phyloP scores from a whole-genome alignment of 1,140 invertebrate genomes.

The Agrypnia vestita region DNA sequence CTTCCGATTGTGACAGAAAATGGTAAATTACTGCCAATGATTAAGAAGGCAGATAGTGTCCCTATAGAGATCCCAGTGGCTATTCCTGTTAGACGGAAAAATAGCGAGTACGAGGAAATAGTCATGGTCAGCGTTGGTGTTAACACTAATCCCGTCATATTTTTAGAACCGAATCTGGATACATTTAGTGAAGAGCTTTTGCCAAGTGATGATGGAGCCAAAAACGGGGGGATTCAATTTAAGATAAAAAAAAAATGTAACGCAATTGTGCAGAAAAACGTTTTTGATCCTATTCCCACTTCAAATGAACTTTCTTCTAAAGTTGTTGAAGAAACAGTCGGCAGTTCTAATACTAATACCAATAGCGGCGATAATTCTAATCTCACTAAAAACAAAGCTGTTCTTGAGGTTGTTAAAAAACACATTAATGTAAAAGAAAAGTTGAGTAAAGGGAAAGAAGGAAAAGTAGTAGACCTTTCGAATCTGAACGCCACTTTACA shows the following conservation, averaged over 20 bases:
- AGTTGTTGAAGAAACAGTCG: background rate
- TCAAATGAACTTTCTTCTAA: background rate
- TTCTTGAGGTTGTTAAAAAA: too few relatives aligned
- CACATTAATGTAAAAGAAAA: background rate
- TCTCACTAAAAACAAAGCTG: too few relatives aligned
- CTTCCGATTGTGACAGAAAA: conserved; percentile 70
- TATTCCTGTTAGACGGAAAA: conserved; percentile 35
- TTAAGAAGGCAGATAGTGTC: conserved; percentile 41
- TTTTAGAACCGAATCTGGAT: conserved; percentile 41
- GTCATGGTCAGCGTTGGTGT: conserved; percentile 73
- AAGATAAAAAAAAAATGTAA: conserved; percentile 69
- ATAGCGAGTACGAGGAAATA: conserved; percentile 69
- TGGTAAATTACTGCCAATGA: conserved; percentile 63
- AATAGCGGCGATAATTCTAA: background rate
- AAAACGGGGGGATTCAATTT: conserved; percentile 69
- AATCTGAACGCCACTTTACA: conserved; percentile 68
- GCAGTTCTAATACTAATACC: background rate
- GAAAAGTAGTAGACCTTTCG: background rate
- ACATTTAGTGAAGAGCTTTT: conserved; percentile 53
- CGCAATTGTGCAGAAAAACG: conserved; percentile 67
- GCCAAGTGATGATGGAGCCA: conserved; percentile 1
- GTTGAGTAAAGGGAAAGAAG: background rate
- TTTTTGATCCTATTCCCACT: conserved; percentile 63
- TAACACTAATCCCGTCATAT: conserved; percentile 68
- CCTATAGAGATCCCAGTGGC: background rate